These are phyloP conservation scores for Anoplophora glabripennis DNA, from an alignment of 1,140 invertebrate genomes.

Conservation along the genomic window DNA sequence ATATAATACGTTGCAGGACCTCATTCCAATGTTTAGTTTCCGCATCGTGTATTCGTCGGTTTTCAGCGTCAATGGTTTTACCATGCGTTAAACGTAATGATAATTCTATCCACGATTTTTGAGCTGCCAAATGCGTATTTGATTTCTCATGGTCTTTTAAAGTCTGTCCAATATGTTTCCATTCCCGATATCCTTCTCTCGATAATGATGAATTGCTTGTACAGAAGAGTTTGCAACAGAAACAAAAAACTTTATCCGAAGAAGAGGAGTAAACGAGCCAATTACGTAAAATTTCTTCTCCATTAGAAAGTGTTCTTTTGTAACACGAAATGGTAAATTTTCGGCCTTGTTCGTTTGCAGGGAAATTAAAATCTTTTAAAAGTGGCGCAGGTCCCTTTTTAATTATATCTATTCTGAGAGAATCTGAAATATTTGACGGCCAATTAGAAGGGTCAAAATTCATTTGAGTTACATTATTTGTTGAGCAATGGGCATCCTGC, in stretches of 20 bases:
- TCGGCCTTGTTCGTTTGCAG: conserved; percentile 1
- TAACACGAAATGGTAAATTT: conserved; percentile 20
- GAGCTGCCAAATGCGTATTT: neutral
- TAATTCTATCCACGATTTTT: neutral
- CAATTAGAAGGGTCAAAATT: neutral
- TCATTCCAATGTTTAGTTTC: conserved; percentile 9
- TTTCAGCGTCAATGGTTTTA: neutral
- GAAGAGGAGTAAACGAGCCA: conserved; percentile 13
- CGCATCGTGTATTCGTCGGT: neutral
- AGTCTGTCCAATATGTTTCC: conserved; percentile 7
- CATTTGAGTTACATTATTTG: too few relatives aligned
- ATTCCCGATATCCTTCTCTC: conserved; percentile 1
- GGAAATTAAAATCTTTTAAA: conserved; percentile 5
- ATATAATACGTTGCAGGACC: conserved; percentile 9
- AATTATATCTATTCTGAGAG: neutral
- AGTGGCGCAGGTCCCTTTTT: neutral
- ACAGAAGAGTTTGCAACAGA: conserved; percentile 20
- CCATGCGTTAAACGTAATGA: neutral
- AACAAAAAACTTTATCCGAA: conserved; percentile 16
- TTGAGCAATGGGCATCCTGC: too few relatives aligned
- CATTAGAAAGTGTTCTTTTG: conserved; percentile 10
- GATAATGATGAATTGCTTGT: neutral
- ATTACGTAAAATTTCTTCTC: conserved; percentile 5
- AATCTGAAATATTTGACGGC: neutral
- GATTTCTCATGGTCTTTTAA: neutral